A percentile compares a stretch with the other conserved stretches of the same genome.
Conservation (phyloP, 2,888 invertebrate genomes). For the Odontomyia ornata region DNA sequence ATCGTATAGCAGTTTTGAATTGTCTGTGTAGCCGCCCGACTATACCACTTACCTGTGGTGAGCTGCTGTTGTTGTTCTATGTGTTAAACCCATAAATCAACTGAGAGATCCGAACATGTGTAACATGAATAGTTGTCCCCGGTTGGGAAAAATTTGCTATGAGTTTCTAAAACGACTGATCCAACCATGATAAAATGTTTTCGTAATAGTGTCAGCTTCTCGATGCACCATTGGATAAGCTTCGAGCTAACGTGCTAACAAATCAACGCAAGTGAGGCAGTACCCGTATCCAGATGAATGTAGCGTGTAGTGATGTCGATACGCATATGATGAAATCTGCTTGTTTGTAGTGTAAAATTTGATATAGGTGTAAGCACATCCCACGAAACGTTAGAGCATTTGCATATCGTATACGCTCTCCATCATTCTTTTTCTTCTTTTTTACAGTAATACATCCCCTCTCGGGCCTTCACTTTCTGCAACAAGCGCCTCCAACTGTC, state of each 20-base stretch:
- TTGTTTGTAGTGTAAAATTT: neutral
- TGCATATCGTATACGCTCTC: neutral
- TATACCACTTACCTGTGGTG: no score
- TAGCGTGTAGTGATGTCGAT: neutral
- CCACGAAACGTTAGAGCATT: constrained; percentile 1
- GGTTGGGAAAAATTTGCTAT: no score
- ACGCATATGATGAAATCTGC: neutral
- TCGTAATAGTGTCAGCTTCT: no score
- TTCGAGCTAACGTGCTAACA: constrained; percentile 39
- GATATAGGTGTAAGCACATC: neutral
- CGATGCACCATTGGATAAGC: constrained; percentile 42
- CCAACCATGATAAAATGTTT: constrained; percentile 58
- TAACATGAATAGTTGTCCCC: constrained; percentile 59
- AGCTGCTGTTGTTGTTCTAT: no score
- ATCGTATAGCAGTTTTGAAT: no score
- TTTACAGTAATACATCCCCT: no score
- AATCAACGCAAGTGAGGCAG: constrained; percentile 39
- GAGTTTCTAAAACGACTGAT: constrained; percentile 60
- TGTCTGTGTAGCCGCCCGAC: no score
- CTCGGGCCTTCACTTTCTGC: no score
- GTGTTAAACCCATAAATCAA: constrained; percentile 37
- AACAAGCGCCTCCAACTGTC: no score
- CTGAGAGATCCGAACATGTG: constrained; percentile 53
- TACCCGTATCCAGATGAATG: constrained; percentile 22
- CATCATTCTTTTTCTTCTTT: no score